These are phyloP conservation scores for Ceratitis capitata DNA, from an alignment of 1,140 invertebrate species.

Conservation along the genomic window DNA sequence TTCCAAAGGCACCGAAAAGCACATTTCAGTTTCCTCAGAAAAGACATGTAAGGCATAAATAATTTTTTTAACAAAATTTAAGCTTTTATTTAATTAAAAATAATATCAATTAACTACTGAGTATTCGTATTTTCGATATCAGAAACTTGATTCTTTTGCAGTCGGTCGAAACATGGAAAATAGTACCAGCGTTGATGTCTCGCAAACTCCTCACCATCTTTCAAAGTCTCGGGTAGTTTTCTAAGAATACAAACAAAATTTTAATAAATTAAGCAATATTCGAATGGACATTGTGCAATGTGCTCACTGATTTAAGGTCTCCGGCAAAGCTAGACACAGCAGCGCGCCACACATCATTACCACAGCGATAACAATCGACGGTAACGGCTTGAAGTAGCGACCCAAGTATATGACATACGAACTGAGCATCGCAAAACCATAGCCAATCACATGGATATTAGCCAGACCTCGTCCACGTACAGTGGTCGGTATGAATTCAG, in stretches of 20 bases:
- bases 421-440: slow-evolving; percentile 64
- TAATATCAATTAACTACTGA: not conserved
- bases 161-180: slow-evolving; percentile 55
- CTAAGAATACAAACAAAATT: slow-evolving; percentile 44
- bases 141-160: not conserved
- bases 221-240: slow-evolving; percentile 69
- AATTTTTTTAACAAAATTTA: not conserved
- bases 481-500: slow-evolving; percentile 74
- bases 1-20: too few species aligned
- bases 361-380: slow-evolving; percentile 68
- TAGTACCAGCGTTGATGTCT: slow-evolving; percentile 65
- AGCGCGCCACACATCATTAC: slow-evolving; percentile 68
- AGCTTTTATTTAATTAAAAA: not conserved
- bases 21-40: too few species aligned
- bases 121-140: not conserved
- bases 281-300: too few species aligned
- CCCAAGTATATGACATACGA: slow-evolving; percentile 64
- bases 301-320: slow-evolving; percentile 68
- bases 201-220: slow-evolving; percentile 71
- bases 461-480: slow-evolving; percentile 70
- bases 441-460: slow-evolving; percentile 69
- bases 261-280: not conserved
- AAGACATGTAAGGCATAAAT: not conserved
- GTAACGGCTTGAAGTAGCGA: slow-evolving; percentile 67
- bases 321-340: slow-evolving; percentile 70